Percentiles rank a stretch among this genome's conserved stretches.
Evolutionary conservation across 2,888 invertebrate genomes (phyloP).

Genomic region (Imbricaverruca yamaguchii): DNA sequence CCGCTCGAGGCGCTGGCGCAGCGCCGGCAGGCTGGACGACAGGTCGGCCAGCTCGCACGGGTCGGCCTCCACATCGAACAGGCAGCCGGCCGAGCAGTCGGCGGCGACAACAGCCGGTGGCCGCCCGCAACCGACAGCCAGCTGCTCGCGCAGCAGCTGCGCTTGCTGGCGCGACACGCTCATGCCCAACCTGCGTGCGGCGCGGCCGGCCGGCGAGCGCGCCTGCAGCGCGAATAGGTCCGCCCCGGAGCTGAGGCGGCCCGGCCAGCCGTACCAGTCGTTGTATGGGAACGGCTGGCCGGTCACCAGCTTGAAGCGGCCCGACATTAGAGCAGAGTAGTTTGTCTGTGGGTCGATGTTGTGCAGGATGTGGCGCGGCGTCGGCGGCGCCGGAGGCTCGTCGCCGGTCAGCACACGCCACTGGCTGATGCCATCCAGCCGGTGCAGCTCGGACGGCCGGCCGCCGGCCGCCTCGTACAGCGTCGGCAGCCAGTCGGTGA

Average conservation of each 20-base stretch:
- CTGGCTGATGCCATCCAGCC: conserved; percentile 56
- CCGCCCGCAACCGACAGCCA: not conserved
- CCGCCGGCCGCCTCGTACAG: conserved; percentile 40
- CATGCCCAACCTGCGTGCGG: not conserved
- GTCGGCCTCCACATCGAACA: conserved; percentile 71
- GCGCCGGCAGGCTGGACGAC: conserved; percentile 44
- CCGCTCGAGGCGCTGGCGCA: conserved; percentile 28
- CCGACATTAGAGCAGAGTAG: not conserved
- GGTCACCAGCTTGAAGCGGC: not conserved
- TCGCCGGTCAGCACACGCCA: conserved; percentile 21
- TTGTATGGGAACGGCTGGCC: conserved; percentile 13
- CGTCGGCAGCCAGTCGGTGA: conserved; percentile 45
- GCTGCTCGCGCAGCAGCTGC: not conserved
- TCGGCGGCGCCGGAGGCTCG: not conserved
- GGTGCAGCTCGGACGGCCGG: not conserved
- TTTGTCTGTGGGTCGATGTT: conserved; percentile 4
- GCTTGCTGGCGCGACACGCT: not conserved
- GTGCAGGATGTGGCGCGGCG: not conserved
- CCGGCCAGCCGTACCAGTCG: conserved; percentile 1
- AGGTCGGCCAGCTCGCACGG: conserved; percentile 79
- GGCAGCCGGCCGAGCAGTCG: conserved; percentile 46
- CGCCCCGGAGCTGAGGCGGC: not conserved
- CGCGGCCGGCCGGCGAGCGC: not conserved
- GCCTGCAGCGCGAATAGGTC: not conserved
- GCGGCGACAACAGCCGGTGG: not conserved